A percentile compares a stretch with the other conserved stretches of the same genome.
Conservation (phyloP, 2,888 invertebrate species). For the Antitype chi region DNA sequence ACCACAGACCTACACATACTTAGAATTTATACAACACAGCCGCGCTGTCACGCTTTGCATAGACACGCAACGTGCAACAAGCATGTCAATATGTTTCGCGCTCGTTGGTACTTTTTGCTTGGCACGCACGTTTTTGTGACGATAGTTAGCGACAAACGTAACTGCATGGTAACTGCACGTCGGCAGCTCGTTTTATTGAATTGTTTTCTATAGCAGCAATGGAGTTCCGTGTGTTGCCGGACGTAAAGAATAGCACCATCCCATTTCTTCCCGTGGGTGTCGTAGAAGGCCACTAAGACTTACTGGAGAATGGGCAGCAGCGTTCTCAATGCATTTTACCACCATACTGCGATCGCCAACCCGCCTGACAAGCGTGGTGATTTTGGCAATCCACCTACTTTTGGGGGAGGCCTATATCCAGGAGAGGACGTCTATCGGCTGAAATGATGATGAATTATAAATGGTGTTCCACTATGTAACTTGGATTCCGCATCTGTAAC, state of each 20-base stretch:
- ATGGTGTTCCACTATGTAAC: not conserved
- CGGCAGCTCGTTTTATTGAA: not conserved
- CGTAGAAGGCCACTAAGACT: too few relatives aligned
- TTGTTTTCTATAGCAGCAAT: not conserved
- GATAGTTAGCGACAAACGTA: not conserved
- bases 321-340: too few relatives aligned
- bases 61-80: conserved; percentile 1
- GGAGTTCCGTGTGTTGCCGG: too few relatives aligned
- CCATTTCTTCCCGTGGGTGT: too few relatives aligned
- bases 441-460: too few relatives aligned
- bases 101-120: not conserved
- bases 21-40: not conserved
- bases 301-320: too few relatives aligned
- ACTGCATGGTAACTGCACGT: not conserved
- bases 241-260: too few relatives aligned
- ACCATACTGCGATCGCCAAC: too few relatives aligned
- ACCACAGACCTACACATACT: not conserved
- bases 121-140: conserved; percentile 4
- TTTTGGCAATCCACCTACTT: too few relatives aligned
- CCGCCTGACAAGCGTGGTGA: too few relatives aligned
- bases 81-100: not conserved
- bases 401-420: too few relatives aligned
- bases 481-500: not conserved
- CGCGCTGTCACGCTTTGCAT: not conserved
- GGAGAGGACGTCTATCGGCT: too few relatives aligned